These are phyloP conservation scores for Tiliacea citrago DNA, from an alignment of 2,888 invertebrate genomes.

Conservation along the genomic window DNA sequence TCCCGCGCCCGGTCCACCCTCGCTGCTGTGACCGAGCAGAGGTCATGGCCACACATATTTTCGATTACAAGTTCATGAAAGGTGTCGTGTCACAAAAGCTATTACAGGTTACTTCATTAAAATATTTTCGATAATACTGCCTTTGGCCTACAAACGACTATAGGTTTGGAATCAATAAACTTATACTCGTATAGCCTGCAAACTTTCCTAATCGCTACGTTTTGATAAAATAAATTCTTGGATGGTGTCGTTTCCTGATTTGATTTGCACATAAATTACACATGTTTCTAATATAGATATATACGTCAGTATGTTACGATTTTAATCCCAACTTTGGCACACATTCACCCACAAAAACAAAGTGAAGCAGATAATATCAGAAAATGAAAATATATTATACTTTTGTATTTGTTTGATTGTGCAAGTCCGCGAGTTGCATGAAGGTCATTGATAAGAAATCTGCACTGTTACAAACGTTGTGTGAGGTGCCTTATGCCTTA, in stretches of 20 bases:
- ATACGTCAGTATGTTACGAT: neutral
- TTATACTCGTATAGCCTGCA: neutral
- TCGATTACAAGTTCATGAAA: conserved; percentile 65
- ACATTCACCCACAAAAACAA: conserved; percentile 26
- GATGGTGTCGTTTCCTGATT: conserved; percentile 15
- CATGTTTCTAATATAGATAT: neutral
- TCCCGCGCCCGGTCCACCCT: conserved; percentile 72
- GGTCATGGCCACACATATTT: conserved; percentile 88
- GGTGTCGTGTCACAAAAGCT: conserved; percentile 33
- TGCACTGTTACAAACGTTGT: conserved; percentile 79
- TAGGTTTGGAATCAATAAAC: conserved; percentile 24
- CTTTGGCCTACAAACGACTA: conserved; percentile 25
- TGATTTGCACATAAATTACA: conserved; percentile 7
- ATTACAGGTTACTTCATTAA: conserved; percentile 34
- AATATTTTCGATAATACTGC: conserved; percentile 14
- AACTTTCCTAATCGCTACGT: conserved; percentile 22
- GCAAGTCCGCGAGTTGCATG: conserved; percentile 80
- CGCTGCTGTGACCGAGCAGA: conserved; percentile 80
- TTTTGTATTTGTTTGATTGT: conserved; percentile 76
- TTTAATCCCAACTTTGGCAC: conserved; percentile 21
- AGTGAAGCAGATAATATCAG: conserved; percentile 58
- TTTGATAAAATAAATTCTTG: neutral
- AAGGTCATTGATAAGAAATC: conserved; percentile 89
- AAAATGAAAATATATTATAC: conserved; percentile 68
- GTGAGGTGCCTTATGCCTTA: conserved; percentile 75